Base-by-base conservation (phyloP, 2,888 invertebrate species). In the Octonoba sinensis region DNA sequence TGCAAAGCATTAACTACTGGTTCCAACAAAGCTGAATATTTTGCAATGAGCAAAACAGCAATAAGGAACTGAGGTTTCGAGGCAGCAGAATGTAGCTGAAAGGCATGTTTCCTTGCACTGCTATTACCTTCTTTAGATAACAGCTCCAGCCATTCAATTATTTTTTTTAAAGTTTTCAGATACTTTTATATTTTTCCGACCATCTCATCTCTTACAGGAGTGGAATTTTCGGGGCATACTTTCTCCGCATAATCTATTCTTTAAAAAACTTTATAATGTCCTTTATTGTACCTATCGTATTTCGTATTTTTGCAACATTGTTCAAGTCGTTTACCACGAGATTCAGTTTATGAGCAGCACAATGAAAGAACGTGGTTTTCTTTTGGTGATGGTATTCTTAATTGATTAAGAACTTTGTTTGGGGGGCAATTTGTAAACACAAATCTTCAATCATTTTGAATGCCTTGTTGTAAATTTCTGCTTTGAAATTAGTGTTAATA, bases 201-300 rank as follows among this genome's bases (percentile, higher is more conserved):
- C 59, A 59, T 59, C 59, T 4, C 1, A 13, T 59, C 12, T 59
- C 59, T 22, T 24, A 59, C 1, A 59, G 13, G 13, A 24, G 24
- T 59, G 59, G 13, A 4, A 59, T 22, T 2, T 59, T 59, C 15
- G 59, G 59, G 27, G 27, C 59, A 13, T 59, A 27, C 22, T 59
- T 59, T 24, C 59, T 22, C 13, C 59, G 1, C 24, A 59, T 2
- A 22, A 13, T 24, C 13, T 16, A 59, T 15, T 59, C 59, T 13
- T 24, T 22, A 27, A 24, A 59, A 59, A 59, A 59, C 24, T n/a
- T 59, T 24, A 59, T 59, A 27, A 59, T 59, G 27, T 59, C 27
- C 15, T 59, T 59, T 3, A 59, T 24, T 24, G 59, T 24, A 13
- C 15, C 11, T 3, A 59, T 24, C 3, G 59, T 24, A 27, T 59